phyloP scores from a whole-genome alignment of 2,888 invertebrate species.

The Epinotia demarniana region DNA sequence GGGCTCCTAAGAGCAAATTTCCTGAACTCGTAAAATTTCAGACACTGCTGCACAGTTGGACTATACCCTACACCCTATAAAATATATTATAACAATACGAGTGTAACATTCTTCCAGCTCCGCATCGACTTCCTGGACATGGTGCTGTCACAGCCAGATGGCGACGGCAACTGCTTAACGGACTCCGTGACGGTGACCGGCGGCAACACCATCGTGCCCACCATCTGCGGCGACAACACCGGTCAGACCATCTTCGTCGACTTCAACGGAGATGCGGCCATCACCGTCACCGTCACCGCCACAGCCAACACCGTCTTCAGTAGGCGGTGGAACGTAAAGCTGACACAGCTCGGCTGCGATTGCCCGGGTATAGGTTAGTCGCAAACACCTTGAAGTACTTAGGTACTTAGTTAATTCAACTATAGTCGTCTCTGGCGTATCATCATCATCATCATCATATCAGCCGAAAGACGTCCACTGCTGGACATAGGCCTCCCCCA shows the following conservation, averaged over 20 bases:
- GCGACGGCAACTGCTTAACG: constrained; percentile 88
- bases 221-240: constrained; percentile 92
- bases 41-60: too few species aligned
- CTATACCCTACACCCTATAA: too few species aligned
- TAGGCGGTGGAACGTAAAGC: constrained; percentile 90
- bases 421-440: too few species aligned
- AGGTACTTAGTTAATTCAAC: too few species aligned
- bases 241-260: constrained; percentile 92
- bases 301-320: constrained; percentile 84
- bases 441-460: too few species aligned
- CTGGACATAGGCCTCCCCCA: too few species aligned
- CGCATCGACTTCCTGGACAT: constrained; percentile 91
- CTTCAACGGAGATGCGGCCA: constrained; percentile 88
- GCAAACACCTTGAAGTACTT: not conserved
- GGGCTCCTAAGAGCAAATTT: too few species aligned
- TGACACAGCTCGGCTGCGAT: constrained; percentile 89
- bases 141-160: constrained; percentile 89
- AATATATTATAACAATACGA: too few species aligned
- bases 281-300: constrained; percentile 88
- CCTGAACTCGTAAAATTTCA: too few species aligned
- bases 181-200: constrained; percentile 90
- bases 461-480: too few species aligned
- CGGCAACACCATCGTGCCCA: constrained; percentile 87
- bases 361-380: constrained; percentile 86
- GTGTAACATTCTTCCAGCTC: constrained; percentile 75